Percentiles rank a stretch among this genome's conserved stretches.
phyloP scores from a whole-genome alignment of 2,797 vertebrate species.

The Euthynnus affinis region DNA sequence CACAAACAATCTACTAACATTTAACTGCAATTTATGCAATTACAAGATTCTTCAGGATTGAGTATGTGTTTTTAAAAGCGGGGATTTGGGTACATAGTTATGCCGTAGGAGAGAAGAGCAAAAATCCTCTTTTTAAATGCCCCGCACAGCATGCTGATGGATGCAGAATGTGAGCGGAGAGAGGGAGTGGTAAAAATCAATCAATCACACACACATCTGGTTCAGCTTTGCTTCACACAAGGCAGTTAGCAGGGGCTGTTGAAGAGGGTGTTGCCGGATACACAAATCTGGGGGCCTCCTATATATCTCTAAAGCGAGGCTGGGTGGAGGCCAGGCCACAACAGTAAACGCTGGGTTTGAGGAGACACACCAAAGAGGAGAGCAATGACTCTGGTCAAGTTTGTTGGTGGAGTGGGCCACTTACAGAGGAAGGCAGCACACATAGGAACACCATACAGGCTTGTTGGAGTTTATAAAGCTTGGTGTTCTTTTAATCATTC shows the following conservation, averaged over 20 bases:
- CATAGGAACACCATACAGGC: slow-evolving; percentile 42
- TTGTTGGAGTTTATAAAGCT: slow-evolving; percentile 61
- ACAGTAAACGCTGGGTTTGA: slow-evolving; percentile 81
- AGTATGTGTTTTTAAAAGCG: slow-evolving; percentile 30
- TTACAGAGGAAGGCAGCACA: slow-evolving; percentile 40
- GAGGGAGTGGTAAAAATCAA: slow-evolving; percentile 78
- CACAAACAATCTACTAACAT: neutral
- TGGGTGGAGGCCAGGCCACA: slow-evolving; percentile 82
- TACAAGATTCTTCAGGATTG: slow-evolving; percentile 37
- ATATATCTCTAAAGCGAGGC: slow-evolving; percentile 76
- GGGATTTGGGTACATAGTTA: slow-evolving; percentile 17
- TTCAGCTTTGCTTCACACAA: slow-evolving; percentile 83
- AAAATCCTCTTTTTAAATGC: slow-evolving; percentile 67
- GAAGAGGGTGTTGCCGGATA: slow-evolving; percentile 85
- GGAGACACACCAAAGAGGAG: slow-evolving; percentile 73
- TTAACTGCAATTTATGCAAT: slow-evolving; percentile 37
- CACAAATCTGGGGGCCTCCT: slow-evolving; percentile 78
- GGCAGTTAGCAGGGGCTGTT: slow-evolving; percentile 79
- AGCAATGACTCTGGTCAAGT: slow-evolving; percentile 59
- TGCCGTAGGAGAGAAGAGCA: slow-evolving; percentile 43
- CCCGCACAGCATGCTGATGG: slow-evolving; percentile 74
- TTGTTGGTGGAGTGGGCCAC: slow-evolving; percentile 45
- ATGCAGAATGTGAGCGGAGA: slow-evolving; percentile 68
- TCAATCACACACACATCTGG: slow-evolving; percentile 81
- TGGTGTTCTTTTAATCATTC: slow-evolving; percentile 76